Evolutionary conservation across 2,888 invertebrate species (phyloP).

Genomic region (Coelinius sp.): DNA sequence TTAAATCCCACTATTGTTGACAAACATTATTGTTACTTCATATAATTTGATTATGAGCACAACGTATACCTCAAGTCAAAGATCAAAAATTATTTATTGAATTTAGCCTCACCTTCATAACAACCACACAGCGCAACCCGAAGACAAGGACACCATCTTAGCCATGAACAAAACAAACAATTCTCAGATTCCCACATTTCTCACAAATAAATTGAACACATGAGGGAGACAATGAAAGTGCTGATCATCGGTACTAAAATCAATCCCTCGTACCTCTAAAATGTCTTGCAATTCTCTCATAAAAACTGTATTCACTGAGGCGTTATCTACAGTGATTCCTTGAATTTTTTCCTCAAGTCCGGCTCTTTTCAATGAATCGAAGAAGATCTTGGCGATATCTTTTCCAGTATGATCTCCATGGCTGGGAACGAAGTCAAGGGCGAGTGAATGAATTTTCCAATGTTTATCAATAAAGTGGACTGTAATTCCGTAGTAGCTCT

Average conservation of each 20-base stretch:
- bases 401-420: slow-evolving; percentile 42
- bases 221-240: slow-evolving; percentile 38
- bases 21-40: no score
- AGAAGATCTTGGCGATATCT: slow-evolving; percentile 42
- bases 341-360: slow-evolving; percentile 31
- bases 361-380: slow-evolving; percentile 19
- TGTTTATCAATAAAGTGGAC: slow-evolving; percentile 43
- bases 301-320: slow-evolving; percentile 39
- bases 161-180: no score
- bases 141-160: no score
- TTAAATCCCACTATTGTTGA: no score
- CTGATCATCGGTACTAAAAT: background rate
- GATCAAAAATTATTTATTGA: background rate
- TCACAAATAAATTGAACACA: slow-evolving; percentile 32
- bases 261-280: background rate
- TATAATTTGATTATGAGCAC: no score
- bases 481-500: slow-evolving; percentile 40
- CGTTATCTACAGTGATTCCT: slow-evolving; percentile 42
- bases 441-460: slow-evolving; percentile 43
- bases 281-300: slow-evolving; percentile 30
- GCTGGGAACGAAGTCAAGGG: slow-evolving; percentile 45
- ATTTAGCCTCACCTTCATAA: no score
- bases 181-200: no score
- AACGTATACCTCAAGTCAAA: background rate
- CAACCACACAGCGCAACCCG: no score